phyloP scores from a whole-genome alignment of 2,797 vertebrate genomes.

The Paguma larvata region DNA sequence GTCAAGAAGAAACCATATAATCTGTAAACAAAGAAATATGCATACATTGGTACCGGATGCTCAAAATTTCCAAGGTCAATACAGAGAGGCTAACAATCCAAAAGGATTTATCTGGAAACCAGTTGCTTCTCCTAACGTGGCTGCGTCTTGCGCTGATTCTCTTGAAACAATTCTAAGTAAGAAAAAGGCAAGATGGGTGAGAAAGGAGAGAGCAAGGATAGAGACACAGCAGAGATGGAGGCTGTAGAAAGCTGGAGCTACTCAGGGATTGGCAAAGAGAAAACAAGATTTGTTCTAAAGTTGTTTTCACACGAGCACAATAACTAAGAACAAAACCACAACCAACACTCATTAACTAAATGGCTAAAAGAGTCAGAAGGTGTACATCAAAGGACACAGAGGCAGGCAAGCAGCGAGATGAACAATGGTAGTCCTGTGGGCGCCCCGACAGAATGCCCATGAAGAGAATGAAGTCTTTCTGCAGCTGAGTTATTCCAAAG shows the following conservation, averaged over 20 bases:
- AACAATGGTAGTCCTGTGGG: not conserved
- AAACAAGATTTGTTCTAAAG: not conserved
- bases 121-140: not conserved
- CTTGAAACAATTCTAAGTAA: not conserved
- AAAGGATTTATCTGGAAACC: not conserved
- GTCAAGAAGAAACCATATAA: not conserved
- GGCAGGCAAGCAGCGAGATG: not conserved
- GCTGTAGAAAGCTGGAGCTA: not conserved
- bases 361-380: not conserved
- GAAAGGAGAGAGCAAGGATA: not conserved
- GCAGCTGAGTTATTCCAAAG: constrained; percentile 52
- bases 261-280: not conserved
- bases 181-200: not conserved
- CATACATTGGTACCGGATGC: not conserved
- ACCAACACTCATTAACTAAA: not conserved
- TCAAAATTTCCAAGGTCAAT: not conserved
- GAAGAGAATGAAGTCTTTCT: not conserved
- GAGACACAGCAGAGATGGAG: not conserved
- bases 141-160: not conserved
- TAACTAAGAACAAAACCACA: not conserved
- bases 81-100: not conserved
- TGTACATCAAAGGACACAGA: not conserved
- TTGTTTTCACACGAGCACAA: not conserved
- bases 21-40: not conserved
- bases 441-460: not conserved